Percentiles rank a stretch among this genome's conserved stretches.
These are phyloP conservation scores for Montipora capricornis DNA, from an alignment of 64 coral and sea anemone genomes.

Conservation along the genomic window DNA sequence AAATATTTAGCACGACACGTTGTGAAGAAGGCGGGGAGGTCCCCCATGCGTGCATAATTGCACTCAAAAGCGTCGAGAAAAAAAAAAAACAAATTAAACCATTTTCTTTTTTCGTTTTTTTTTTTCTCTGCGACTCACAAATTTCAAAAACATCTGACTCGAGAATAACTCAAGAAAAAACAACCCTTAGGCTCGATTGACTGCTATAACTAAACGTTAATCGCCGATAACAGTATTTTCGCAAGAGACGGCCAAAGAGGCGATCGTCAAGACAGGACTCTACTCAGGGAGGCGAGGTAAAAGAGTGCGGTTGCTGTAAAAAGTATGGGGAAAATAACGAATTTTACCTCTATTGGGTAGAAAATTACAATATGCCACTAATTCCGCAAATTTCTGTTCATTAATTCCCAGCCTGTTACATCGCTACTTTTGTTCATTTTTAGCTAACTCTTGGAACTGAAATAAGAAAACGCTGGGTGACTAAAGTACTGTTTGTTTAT, in stretches of 20 bases:
- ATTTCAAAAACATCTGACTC: constrained; percentile 12
- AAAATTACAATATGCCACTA: not conserved
- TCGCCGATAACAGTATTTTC: not conserved
- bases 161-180: constrained; percentile 23
- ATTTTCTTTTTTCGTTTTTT: not conserved
- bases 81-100: not conserved
- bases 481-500: not conserved
- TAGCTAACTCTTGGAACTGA: not conserved
- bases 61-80: not conserved
- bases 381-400: not conserved
- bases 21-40: constrained; percentile 23
- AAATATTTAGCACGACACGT: constrained; percentile 11
- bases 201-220: not conserved
- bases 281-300: not conserved
- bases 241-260: not conserved
- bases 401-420: not conserved
- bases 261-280: not conserved
- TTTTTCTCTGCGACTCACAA: not conserved
- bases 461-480: not conserved
- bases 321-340: not conserved
- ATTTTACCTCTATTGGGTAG: not conserved
- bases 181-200: not conserved
- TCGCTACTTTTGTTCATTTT: not conserved
- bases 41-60: not conserved
- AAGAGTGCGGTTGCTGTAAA: not conserved